Base-by-base conservation (phyloP, 2,113 vertebrate species). In the Leuciscus idus region DNA sequence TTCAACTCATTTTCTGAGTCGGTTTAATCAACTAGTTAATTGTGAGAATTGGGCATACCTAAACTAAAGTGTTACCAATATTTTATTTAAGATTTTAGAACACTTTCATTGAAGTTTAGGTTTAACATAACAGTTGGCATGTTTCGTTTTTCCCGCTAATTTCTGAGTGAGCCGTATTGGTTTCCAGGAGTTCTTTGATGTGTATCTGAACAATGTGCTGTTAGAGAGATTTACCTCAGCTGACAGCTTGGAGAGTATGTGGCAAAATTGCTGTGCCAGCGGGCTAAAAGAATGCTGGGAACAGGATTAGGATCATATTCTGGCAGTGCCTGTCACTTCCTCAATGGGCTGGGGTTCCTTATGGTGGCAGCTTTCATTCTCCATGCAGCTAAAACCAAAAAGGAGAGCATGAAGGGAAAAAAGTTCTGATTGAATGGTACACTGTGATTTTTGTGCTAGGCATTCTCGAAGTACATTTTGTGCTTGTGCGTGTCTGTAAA, bases 271-370 rank as follows among this genome's bases (percentile, higher is more conserved):
- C 94, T 92, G 92, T 92, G 95, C 95, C 94, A 90, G 94, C 88
- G 92, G 92, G 93, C 94, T 92, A 95, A 95, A 95, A 94, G 95
- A 96, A 95, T 96, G 96, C 95, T 96, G 91, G 95, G 95, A 97
- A 96, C 94, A 95, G 96, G 96, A 97, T 97, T 97, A 97, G 96
- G 96, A 96, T 97, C 96, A 96, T 97, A 96, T 97, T 97, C 96
- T 96, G 96, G 95, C 94, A 96, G 95, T 89, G 93, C 87, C 92
- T 97, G 97, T 96, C 96, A 97, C 92, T 90, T 30, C 70, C 94
- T 97, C 94, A 97, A 96, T 97, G 94, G 94, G 93, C 92, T 93
- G 78, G 91, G 94, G 93, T 96, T 96, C 94, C 95, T 94, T 93
- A 95, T 87, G 93, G 94, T 95, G 95, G 94, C 95, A 93, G 93